Conservation (phyloP, 2,113 vertebrate species). For the Albula goreensis region DNA sequence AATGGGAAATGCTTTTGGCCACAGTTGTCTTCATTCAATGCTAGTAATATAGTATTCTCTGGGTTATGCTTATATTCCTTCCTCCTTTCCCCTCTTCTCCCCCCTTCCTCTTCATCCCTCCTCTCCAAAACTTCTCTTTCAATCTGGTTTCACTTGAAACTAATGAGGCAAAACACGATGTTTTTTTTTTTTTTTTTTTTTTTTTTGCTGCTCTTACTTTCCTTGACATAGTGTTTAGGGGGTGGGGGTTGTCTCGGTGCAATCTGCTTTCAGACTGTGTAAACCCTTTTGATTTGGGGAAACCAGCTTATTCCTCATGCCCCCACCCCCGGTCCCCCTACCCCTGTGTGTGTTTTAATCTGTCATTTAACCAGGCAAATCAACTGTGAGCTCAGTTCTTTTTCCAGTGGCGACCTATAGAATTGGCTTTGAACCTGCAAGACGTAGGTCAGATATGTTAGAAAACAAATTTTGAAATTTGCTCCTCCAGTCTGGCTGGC, state of each 20-base stretch:
- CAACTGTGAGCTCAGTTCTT: too few species aligned
- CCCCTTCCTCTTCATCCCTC: neutral
- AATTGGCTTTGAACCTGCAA: too few species aligned
- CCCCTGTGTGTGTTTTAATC: too few species aligned
- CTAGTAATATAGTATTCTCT: too few species aligned
- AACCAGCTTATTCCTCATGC: neutral
- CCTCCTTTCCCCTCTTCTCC: neutral
- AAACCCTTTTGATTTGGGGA: slow-evolving; percentile 1
- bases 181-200: neutral
- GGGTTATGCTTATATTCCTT: too few species aligned
- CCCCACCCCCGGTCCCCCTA: too few species aligned
- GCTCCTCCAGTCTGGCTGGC: neutral
- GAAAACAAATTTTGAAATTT: slow-evolving; percentile 27
- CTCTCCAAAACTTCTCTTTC: slow-evolving; percentile 25
- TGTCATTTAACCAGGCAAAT: too few species aligned
- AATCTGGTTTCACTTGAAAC: slow-evolving; percentile 34
- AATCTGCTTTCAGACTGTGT: neutral
- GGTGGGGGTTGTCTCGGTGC: neutral
- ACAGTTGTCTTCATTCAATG: neutral
- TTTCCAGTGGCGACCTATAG: too few species aligned
- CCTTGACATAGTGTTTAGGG: slow-evolving; percentile 24
- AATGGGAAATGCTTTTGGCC: slow-evolving; percentile 1
- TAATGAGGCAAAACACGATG: slow-evolving; percentile 32
- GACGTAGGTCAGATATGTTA: neutral
- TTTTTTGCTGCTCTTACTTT: neutral